phyloP scores from a whole-genome alignment of 2,888 invertebrate species.

The Norana najaformis region DNA sequence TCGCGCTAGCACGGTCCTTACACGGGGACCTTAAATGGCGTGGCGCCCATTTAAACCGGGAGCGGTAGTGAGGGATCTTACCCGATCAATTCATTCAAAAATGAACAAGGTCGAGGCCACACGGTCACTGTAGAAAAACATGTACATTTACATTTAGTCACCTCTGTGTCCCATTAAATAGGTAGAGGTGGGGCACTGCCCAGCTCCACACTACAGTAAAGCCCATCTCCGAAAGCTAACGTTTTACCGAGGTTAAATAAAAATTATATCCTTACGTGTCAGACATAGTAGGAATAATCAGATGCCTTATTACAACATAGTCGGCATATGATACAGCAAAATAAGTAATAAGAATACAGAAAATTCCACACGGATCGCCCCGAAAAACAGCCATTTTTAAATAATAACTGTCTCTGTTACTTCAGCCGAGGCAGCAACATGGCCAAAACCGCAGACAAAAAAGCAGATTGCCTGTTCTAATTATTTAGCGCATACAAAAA shows the following conservation, averaged over 20 bases:
- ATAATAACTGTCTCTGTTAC: neutral
- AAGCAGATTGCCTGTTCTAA: neutral
- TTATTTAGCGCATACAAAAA: constrained; percentile 13
- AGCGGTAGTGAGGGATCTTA: too few species aligned
- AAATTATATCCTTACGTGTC: constrained; percentile 70
- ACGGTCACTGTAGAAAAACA: too few species aligned
- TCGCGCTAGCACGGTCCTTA: too few species aligned
- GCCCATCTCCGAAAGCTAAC: neutral
- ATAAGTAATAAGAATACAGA: constrained; percentile 80
- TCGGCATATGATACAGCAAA: constrained; percentile 81
- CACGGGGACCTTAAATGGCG: too few species aligned
- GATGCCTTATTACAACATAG: constrained; percentile 82
- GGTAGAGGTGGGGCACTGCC: neutral
- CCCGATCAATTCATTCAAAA: too few species aligned
- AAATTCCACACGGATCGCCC: constrained; percentile 81
- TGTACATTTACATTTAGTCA: too few species aligned
- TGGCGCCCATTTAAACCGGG: too few species aligned
- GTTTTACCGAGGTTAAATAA: neutral
- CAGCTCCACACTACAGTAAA: neutral
- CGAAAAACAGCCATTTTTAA: constrained; percentile 69
- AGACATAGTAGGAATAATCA: constrained; percentile 78
- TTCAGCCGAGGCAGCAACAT: neutral
- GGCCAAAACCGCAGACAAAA: neutral
- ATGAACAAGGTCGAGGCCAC: too few species aligned
- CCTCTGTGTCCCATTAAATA: neutral